Evolutionary conservation across 2,888 invertebrate species (phyloP).

Genomic region (Tachina grossa): DNA sequence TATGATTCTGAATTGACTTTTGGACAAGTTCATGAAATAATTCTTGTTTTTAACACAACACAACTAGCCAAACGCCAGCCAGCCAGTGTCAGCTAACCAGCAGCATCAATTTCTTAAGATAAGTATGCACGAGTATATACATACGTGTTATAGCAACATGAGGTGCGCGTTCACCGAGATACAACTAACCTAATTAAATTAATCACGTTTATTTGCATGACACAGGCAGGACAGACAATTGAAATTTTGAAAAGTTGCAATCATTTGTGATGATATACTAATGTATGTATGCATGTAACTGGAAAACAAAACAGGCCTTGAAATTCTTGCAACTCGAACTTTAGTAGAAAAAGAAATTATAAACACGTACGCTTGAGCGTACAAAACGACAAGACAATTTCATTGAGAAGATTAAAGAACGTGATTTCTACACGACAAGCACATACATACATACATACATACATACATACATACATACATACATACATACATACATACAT

Average conservation of each 20-base stretch:
- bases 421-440: slow-evolving; percentile 38
- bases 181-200: slow-evolving; percentile 62
- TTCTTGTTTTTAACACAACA: slow-evolving; percentile 27
- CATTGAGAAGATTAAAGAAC: slow-evolving; percentile 47
- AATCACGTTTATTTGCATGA: slow-evolving; percentile 66
- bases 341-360: slow-evolving; percentile 21
- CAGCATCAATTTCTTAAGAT: background rate
- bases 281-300: slow-evolving; percentile 2
- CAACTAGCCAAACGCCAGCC: background rate
- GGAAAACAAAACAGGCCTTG: slow-evolving; percentile 42
- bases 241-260: slow-evolving; percentile 27
- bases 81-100: background rate
- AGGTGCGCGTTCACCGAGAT: slow-evolving; percentile 20
- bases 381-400: slow-evolving; percentile 35
- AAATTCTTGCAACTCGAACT: slow-evolving; percentile 8
- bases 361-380: slow-evolving; percentile 38
- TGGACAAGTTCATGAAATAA: slow-evolving; percentile 40
- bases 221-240: slow-evolving; percentile 18
- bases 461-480: too few species aligned
- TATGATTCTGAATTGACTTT: slow-evolving; percentile 52
- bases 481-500: too few species aligned
- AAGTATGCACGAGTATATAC: background rate
- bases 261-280: slow-evolving; percentile 31
- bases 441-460: too few species aligned
- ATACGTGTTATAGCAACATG: background rate